phyloP scores from a whole-genome alignment of 2,888 invertebrate genomes.

The Apodemia mormo region DNA sequence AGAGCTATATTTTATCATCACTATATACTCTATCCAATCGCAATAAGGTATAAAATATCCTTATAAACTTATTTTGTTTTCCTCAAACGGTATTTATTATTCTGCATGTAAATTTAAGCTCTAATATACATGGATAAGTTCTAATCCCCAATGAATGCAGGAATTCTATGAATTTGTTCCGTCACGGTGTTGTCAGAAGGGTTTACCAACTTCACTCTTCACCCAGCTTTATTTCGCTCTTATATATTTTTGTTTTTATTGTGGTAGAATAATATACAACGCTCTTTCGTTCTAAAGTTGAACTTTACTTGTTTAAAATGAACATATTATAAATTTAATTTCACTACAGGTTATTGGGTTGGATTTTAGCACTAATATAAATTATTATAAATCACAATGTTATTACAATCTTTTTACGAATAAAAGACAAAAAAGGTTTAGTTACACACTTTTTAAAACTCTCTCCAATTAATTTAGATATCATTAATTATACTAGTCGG shows the following conservation, averaged over 20 bases:
- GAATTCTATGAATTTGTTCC: conserved; percentile 43
- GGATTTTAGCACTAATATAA: no score
- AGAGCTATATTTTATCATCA: neutral
- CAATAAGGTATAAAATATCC: conserved; percentile 7
- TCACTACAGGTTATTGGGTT: no score
- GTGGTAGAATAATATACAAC: conserved; percentile 24
- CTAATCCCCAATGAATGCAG: neutral
- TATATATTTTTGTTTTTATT: conserved; percentile 41
- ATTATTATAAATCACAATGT: no score
- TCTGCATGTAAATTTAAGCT: neutral
- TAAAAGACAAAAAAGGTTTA: no score
- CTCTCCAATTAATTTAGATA: no score
- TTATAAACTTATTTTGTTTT: neutral
- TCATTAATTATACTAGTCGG: no score
- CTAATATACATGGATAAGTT: neutral
- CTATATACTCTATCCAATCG: neutral
- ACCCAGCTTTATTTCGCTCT: conserved; percentile 44
- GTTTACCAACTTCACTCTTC: conserved; percentile 45
- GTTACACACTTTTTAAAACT: no score
- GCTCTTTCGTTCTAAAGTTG: conserved; percentile 1
- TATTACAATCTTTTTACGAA: no score
- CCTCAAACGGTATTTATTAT: conserved; percentile 5
- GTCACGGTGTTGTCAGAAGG: conserved; percentile 45
- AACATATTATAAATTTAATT: neutral
- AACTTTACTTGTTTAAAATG: conserved; percentile 2